A percentile compares a stretch with the other conserved stretches of the same genome.
Evolutionary conservation across 2,113 vertebrate genomes (phyloP).

Genomic region (Rhabdomys dilectus): DNA sequence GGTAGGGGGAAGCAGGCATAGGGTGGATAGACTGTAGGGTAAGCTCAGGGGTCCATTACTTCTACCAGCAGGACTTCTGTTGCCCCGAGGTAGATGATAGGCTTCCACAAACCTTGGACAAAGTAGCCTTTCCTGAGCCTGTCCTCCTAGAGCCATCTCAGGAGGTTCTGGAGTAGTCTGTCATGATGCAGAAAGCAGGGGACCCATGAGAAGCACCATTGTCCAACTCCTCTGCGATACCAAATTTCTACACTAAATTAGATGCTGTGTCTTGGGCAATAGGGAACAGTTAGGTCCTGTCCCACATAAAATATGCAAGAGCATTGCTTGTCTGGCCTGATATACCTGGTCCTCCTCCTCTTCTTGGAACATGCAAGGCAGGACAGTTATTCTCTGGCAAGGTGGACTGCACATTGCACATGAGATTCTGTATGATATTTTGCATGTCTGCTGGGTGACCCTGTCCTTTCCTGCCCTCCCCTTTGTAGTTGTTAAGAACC

Average conservation of each 20-base stretch:
- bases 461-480: background rate
- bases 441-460: background rate
- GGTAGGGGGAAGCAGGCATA: background rate
- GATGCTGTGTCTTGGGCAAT: too few relatives aligned
- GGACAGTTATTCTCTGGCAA: background rate
- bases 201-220: background rate
- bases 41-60: background rate
- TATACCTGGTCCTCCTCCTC: background rate
- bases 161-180: too few relatives aligned
- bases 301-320: background rate
- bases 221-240: too few relatives aligned
- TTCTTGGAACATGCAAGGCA: too few relatives aligned
- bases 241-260: background rate
- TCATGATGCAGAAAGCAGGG: too few relatives aligned
- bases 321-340: background rate
- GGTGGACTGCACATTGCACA: background rate
- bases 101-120: background rate
- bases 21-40: background rate
- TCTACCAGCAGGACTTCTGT: background rate
- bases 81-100: background rate
- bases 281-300: background rate
- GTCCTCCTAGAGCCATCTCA: background rate
- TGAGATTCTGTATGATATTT: background rate
- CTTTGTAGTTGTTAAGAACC: slow-evolving; percentile 6
- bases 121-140: background rate